Base-by-base conservation (phyloP, 2,113 vertebrate genomes). In the Prionailurus viverrinus region DNA sequence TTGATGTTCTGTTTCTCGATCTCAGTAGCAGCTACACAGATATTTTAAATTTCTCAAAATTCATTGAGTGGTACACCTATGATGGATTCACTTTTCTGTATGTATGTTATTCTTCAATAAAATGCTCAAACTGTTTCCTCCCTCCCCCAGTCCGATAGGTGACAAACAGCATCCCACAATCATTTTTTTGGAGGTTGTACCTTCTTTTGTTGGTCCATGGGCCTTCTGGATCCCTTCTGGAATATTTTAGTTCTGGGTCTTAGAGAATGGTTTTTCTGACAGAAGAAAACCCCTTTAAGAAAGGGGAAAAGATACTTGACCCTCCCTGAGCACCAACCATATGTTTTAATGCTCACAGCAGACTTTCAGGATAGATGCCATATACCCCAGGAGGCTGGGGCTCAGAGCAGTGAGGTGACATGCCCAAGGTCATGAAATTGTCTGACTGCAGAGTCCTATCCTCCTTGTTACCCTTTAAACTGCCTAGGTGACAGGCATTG, bases 41-140 rank as follows among this genome's bases (percentile, higher is more conserved):
- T 55, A 63, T 79, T 94, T 90, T 78, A 53, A 79, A 53, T 92
- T 73, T 83, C 68, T 86, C 48, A 58, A 81, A 82, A 65, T 86
- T 39, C 25, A 51, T 16, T 21, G 71, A 79, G 61, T 33, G 55
- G 33, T 63, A 13, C 61, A 33, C 18, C 81, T 55, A 36, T 0
- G 71, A 53, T 16, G 23, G 33, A 23, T 39, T 9, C 4, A 41
- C 7, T 83, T 51, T 73, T 69, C 39, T 71, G 19, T 74, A 33
- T 4, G 19, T n/a, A 18, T 4, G 29, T 11, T 73, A 66, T 48
- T 92, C 18, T 92, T 61, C 12, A 58, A 16, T 45, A 63, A 36
- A 92, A 78, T 76, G 25, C 53, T 74, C 18, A 33, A 76, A 53
- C 36, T 27, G 10, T 79, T 51, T 74, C 58, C 2, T 39, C 15